These are phyloP conservation scores for Sesamia inferens DNA, from an alignment of 2,888 invertebrate genomes.

Conservation along the genomic window DNA sequence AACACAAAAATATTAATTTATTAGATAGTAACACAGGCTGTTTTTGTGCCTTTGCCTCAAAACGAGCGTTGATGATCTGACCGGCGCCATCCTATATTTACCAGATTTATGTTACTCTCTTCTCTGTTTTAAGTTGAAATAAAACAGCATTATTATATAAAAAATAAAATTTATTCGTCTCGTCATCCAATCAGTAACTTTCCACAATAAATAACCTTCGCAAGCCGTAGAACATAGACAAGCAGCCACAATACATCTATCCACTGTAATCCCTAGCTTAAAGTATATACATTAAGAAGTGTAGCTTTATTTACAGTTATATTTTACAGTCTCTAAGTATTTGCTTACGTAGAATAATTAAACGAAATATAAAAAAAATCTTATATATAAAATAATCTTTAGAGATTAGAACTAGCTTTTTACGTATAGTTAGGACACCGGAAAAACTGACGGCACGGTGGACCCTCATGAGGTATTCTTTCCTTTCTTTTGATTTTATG, in stretches of 20 bases:
- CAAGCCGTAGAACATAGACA: conserved; percentile 43
- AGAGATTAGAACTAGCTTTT: conserved; percentile 27
- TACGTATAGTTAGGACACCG: conserved; percentile 52
- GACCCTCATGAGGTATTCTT: neutral
- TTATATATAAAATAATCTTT: conserved; percentile 37
- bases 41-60: too few relatives aligned
- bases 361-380: conserved; percentile 30
- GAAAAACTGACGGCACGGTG: neutral
- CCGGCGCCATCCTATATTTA: too few relatives aligned
- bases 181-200: conserved; percentile 50
- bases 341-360: conserved; percentile 29
- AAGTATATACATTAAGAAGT: conserved; percentile 56
- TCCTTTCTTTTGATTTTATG: neutral
- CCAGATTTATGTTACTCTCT: neutral
- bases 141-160: conserved; percentile 56
- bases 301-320: conserved; percentile 58
- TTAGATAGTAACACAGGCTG: too few relatives aligned
- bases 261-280: conserved; percentile 41
- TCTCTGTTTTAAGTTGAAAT: conserved; percentile 8
- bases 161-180: conserved; percentile 64
- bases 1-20: too few relatives aligned
- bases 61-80: too few relatives aligned
- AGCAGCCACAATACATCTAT: conserved; percentile 43
- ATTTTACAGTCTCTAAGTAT: conserved; percentile 64
- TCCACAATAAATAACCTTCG: conserved; percentile 62